Percentiles rank a stretch among this genome's conserved stretches.
Conservation (phyloP, 1,140 invertebrate genomes). For the Macrocentrus cingulum region DNA sequence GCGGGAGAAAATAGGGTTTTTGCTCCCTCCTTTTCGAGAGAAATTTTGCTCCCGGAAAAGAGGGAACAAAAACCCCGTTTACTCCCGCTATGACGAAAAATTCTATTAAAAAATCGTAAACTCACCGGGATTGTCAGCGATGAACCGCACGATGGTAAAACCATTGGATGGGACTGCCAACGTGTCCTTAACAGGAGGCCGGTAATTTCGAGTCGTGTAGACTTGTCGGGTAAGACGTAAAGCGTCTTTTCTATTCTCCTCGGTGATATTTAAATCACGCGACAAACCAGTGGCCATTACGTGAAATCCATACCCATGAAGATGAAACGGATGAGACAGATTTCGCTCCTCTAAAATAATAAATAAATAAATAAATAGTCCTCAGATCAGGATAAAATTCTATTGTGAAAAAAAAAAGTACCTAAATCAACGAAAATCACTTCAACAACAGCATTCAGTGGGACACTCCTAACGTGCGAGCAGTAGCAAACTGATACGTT, state of each 20-base stretch:
- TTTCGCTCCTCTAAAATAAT: too few species aligned
- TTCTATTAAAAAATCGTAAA: conserved; percentile 12
- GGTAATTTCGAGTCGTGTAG: conserved; percentile 53
- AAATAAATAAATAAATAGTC: too few species aligned
- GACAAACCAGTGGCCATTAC: conserved; percentile 74
- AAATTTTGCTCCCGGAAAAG: too few species aligned
- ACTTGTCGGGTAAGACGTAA: conserved; percentile 68
- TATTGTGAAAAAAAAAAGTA: too few species aligned
- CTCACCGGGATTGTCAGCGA: conserved; percentile 66
- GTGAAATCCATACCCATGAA: conserved; percentile 77
- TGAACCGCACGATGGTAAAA: conserved; percentile 64
- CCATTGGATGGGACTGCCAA: conserved; percentile 66
- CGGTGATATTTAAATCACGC: conserved; percentile 70
- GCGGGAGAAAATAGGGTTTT: too few species aligned
- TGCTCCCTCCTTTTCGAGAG: too few species aligned
- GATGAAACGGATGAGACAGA: conserved; percentile 77
- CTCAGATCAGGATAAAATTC: too few species aligned
- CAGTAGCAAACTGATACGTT: conserved; percentile 71
- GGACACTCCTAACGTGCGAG: conserved; percentile 78
- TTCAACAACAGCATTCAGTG: conserved; percentile 78
- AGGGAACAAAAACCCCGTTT: too few species aligned
- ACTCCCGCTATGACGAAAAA: too few species aligned
- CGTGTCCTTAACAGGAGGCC: conserved; percentile 81
- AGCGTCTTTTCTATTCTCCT: conserved; percentile 68
- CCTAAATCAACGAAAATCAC: too few species aligned